Percentiles rank a stretch among this genome's conserved stretches.
Conservation (phyloP, 2,113 vertebrate genomes). For the Condylura cristata region DNA sequence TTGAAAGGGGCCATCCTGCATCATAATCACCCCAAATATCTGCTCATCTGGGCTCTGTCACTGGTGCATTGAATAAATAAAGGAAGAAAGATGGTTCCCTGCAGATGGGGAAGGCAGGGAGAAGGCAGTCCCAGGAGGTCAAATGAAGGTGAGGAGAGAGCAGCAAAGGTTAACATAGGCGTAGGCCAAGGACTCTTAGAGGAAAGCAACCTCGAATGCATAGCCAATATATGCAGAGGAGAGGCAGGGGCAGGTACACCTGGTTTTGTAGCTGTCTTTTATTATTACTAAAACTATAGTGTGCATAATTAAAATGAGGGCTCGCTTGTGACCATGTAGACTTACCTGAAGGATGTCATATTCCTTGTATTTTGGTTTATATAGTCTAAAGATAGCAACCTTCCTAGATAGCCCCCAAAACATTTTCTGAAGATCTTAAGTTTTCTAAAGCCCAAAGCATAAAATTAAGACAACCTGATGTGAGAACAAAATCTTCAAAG, state of each 20-base stretch:
- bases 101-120: neutral
- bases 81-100: neutral
- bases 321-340: neutral
- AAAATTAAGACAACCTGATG: neutral
- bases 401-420: neutral
- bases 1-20: neutral
- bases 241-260: neutral
- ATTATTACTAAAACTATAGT: neutral
- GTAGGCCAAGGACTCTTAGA: neutral
- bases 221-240: neutral
- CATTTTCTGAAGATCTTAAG: neutral
- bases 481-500: conserved; percentile 1
- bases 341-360: neutral
- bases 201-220: neutral
- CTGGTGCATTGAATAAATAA: neutral
- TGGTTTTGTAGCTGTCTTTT: neutral
- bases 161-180: neutral
- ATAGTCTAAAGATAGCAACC: neutral
- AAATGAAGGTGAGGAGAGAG: neutral
- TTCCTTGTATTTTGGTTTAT: neutral
- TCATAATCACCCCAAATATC: neutral
- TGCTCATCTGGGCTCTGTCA: neutral
- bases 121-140: neutral
- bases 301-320: neutral
- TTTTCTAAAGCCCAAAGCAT: conserved; percentile 13